Evolutionary conservation across 2,888 invertebrate species (phyloP), one percentile per base, ranked within the genome.

Genomic region (Lobophora halterata): DNA sequence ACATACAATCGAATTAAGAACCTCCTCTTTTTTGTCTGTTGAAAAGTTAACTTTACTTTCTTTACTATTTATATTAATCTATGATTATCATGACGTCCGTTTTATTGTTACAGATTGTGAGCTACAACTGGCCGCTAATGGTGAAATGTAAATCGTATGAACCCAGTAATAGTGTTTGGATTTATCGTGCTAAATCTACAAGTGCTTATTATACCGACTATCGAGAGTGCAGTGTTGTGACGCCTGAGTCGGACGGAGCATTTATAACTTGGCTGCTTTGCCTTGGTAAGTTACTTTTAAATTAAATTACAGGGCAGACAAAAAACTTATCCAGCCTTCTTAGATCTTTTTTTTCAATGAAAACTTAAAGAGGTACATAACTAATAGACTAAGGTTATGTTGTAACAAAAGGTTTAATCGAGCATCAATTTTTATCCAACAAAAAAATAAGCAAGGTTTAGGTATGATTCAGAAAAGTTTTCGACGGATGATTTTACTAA

Each of bases 71-170:
- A n/a, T n/a, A n/a, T n/a, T n/a, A n/a, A n/a, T n/a, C n/a, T n/a
- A n/a, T n/a, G n/a, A n/a, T n/a, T n/a, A n/a, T n/a, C n/a, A n/a
- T n/a, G n/a, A n/a, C n/a, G n/a, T n/a, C n/a, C 20, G 5, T 38
- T 51, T 27, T 36, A 39, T 71, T 68, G 65, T 78, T 79, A 11
- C 76, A 79, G 80, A 67, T 63, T 56, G 47, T 60, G 56, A 61
- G 56, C n/a, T 47, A 49, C 45, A 52, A 61, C 58, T 61, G 56
- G 60, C 68, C 58, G 61, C 61, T 53, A 33, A 44, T 49, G 41
- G 48, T 46, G 52, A 48, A 49, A 60, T 61, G 59, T 57, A 49
- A 58, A 46, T 21, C 18, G 37, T 35, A 36, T 41, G 17, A 50
- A 33, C 44, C 23, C 28, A 31, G 26, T 19, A 53, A 43, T 47